Evolutionary conservation across 2,113 vertebrate species (phyloP).

Genomic region (Lophochroa leadbeateri): DNA sequence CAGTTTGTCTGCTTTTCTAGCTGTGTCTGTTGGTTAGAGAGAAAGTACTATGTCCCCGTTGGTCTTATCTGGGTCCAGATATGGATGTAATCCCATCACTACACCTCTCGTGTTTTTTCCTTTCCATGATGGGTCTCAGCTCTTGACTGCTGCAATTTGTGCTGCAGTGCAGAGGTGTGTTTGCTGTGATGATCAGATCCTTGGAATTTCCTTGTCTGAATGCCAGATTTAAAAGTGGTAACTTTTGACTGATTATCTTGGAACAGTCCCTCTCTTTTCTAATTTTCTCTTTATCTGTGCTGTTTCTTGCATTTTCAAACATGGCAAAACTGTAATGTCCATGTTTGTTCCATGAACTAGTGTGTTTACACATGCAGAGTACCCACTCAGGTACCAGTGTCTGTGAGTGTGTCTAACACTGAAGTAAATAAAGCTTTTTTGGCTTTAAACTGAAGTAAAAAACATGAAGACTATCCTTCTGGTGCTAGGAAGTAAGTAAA

Average conservation of each 20-base stretch:
- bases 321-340: not conserved
- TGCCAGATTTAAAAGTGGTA: not conserved
- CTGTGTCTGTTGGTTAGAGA: not conserved
- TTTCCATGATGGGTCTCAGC: not conserved
- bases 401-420: not conserved
- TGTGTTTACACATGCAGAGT: not conserved
- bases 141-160: not conserved
- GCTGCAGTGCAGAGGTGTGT: not conserved
- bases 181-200: not conserved
- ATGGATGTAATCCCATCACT: not conserved
- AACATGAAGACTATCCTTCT: not conserved
- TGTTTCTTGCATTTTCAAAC: not conserved
- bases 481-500: not conserved
- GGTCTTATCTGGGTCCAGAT: not conserved
- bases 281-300: not conserved
- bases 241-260: not conserved
- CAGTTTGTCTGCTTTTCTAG: not conserved
- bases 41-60: not conserved
- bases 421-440: not conserved
- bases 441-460: not conserved
- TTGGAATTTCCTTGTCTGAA: not conserved
- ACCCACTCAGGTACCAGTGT: not conserved
- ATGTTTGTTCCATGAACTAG: not conserved
- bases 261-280: not conserved
- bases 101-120: not conserved